Evolutionary conservation across 2,113 vertebrate genomes (phyloP).

Genomic region (Channa argus): DNA sequence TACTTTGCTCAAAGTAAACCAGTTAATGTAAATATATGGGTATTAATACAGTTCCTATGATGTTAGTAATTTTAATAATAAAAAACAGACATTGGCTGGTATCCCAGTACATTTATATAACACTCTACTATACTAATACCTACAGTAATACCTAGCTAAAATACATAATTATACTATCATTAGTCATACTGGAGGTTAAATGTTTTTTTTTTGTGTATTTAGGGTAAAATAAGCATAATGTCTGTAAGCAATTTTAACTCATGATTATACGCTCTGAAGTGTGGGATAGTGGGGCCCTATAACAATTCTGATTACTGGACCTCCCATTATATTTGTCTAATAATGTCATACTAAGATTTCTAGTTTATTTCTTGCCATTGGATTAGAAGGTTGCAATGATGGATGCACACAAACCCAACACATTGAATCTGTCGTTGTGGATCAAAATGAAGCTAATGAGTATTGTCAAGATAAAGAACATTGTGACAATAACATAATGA

Average conservation of each 20-base stretch:
- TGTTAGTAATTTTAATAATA: no score
- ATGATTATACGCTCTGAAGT: background rate
- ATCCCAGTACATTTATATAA: no score
- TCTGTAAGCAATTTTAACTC: background rate
- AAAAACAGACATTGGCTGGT: no score
- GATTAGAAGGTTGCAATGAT: conserved; percentile 13
- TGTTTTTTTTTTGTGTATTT: background rate
- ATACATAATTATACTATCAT: no score
- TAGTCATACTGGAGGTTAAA: background rate
- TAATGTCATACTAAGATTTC: conserved; percentile 1
- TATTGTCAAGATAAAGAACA: conserved; percentile 58
- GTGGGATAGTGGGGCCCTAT: background rate
- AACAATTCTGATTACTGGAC: background rate
- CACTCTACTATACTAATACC: no score
- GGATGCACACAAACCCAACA: conserved; percentile 4
- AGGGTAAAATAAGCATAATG: background rate
- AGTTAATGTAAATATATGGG: no score
- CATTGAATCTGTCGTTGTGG: conserved; percentile 6
- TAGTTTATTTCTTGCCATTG: conserved; percentile 8
- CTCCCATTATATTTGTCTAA: background rate
- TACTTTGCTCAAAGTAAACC: no score
- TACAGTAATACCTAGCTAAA: no score
- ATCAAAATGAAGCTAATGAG: conserved; percentile 47
- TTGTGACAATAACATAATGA: conserved; percentile 40
- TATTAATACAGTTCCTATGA: no score